These are phyloP conservation scores for Drosophila cardini DNA, from an alignment of 1,140 invertebrate species.

Conservation along the genomic window DNA sequence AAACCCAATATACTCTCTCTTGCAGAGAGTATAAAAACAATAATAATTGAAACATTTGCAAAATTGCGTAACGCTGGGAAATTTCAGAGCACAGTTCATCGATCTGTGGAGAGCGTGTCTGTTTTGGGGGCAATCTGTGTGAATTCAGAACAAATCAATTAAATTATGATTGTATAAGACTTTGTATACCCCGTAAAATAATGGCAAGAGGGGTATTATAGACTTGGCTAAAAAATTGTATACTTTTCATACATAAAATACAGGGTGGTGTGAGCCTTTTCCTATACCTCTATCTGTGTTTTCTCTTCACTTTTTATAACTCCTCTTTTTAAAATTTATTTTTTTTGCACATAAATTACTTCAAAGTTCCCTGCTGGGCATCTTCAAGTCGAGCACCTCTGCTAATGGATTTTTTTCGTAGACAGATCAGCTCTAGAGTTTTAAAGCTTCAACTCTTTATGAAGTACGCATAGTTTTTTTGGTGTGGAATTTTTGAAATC, in stretches of 20 bases:
- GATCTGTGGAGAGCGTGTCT: conserved; percentile 1
- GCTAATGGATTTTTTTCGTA: background rate
- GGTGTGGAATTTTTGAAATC: conserved; percentile 27
- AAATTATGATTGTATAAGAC: conserved; percentile 25
- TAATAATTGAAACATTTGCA: conserved; percentile 16
- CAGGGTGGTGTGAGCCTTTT: no score
- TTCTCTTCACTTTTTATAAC: background rate
- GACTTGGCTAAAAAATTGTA: no score
- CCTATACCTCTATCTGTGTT: background rate
- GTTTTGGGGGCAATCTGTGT: conserved; percentile 33
- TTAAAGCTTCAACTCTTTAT: conserved; percentile 13
- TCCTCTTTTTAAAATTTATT: background rate
- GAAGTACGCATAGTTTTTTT: conserved; percentile 6
- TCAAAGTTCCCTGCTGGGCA: background rate
- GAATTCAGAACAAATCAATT: conserved; percentile 48
- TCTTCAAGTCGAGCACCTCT: background rate
- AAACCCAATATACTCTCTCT: no score
- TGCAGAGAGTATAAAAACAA: no score
- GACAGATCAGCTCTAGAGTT: conserved; percentile 12
- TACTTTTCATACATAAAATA: no score
- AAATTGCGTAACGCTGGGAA: conserved; percentile 32
- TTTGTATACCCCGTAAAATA: background rate
- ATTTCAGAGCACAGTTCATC: conserved; percentile 32
- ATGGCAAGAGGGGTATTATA: background rate
- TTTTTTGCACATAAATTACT: no score